Evolutionary conservation across 1,140 invertebrate species (phyloP), one percentile per base, ranked within the genome.

Genomic region (Camponotus vicinus): DNA sequence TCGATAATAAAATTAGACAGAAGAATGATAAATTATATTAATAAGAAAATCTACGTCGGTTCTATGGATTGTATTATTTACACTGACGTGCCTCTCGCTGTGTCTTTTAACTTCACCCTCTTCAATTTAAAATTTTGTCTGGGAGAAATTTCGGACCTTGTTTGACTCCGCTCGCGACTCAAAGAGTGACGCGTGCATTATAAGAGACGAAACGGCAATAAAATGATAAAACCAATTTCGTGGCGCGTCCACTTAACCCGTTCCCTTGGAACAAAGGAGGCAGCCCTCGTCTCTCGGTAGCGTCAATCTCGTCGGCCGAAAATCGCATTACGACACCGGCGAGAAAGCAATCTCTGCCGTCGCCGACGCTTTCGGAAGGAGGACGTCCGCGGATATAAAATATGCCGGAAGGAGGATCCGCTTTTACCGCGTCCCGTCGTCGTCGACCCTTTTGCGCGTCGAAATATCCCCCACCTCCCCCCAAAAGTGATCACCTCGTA

Each of bases 301-400:
- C 86, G 90, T 91, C 89, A 90, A 92, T 91, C 89, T 90, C 78
- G 67, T 27, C 78, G 61, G 85, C 79, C 77, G 89, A 89, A 91
- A 93, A 94, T 91, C 88, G 87, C 90, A 90, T 93, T 92, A 93
- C 88, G 88, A 82, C 73, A 32, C 73, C 88, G 86, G 34, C 88
- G 80, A 91, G 92, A 92, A 94, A 94, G 92, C 93, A 93, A 93
- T 93, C 91, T 92, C 92, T 89, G 88, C 85, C 83, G 87, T 79
- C 59, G 86, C 67, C 55, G 40, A 11, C 52, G 67, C 79, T 73
- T 40, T 59, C 64, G 52, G 83, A 83, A 59, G 75, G 59, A 91
- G 73, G 45, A 61, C 61, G 64, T 86, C 57, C 86, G 75, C 67
- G 91, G 87, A 89, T 88, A 87, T 93, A 91, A 93, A 92, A 93